A percentile compares a stretch with the other conserved stretches of the same genome.
Evolutionary conservation across 2,888 invertebrate genomes (phyloP).

Genomic region (Sialis lutaria): DNA sequence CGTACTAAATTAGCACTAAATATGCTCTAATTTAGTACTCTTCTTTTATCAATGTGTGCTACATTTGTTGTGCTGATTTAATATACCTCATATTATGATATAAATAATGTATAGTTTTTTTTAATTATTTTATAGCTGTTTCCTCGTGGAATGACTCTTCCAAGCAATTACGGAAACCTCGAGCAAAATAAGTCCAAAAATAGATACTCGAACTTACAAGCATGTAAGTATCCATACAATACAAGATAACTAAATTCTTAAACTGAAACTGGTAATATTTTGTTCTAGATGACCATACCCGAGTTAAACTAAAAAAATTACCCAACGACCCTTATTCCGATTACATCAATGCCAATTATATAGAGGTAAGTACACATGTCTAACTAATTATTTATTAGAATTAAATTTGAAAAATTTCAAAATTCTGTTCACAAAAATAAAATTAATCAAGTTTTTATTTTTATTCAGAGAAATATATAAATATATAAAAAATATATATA

Average conservation of each 20-base stretch:
- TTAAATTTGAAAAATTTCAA: too few relatives aligned
- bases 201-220: constrained; percentile 26
- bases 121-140: constrained; percentile 21
- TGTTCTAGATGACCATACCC: constrained; percentile 28
- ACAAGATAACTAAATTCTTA: not conserved
- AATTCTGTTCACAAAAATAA: too few relatives aligned
- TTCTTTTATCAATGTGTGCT: too few relatives aligned
- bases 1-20: too few relatives aligned
- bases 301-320: constrained; percentile 25
- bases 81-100: too few relatives aligned
- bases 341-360: constrained; percentile 34
- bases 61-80: too few relatives aligned
- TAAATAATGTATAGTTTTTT: too few relatives aligned
- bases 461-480: too few relatives aligned
- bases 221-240: constrained; percentile 26
- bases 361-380: constrained; percentile 21
- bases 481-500: too few relatives aligned
- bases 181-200: constrained; percentile 27
- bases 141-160: constrained; percentile 22
- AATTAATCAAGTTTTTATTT: too few relatives aligned
- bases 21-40: too few relatives aligned
- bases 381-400: too few relatives aligned
- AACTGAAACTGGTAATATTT: constrained; percentile 2
- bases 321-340: constrained; percentile 24
- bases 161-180: constrained; percentile 22